Percentiles rank a stretch among this genome's conserved stretches.
Conservation (phyloP, 2,113 vertebrate genomes). For the Labeo catla region DNA sequence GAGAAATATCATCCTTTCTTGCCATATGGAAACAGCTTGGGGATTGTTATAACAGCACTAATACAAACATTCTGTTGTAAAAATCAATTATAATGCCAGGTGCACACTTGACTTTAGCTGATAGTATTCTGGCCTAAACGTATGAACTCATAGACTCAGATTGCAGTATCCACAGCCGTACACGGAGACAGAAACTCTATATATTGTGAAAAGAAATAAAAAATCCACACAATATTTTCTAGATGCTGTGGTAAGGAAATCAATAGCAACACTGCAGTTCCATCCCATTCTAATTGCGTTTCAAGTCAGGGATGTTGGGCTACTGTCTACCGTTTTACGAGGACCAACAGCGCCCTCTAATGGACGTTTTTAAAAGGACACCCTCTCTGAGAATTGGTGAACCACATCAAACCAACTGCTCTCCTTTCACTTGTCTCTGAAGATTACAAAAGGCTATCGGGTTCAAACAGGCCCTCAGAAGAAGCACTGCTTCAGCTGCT, state of each 20-base stretch:
- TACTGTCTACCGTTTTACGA: not conserved
- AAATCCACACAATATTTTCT: conserved; percentile 43
- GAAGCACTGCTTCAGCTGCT: conserved; percentile 15
- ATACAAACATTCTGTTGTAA: not conserved
- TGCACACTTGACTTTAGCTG: not conserved
- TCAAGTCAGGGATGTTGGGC: conserved; percentile 12
- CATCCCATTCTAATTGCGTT: conserved; percentile 14
- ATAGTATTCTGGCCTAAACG: not conserved
- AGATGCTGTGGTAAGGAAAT: conserved; percentile 42
- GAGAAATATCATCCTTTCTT: not conserved
- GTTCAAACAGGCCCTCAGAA: conserved; percentile 8
- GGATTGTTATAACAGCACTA: not conserved
- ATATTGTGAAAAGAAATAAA: conserved; percentile 22
- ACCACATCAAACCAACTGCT: not conserved
- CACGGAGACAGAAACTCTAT: conserved; percentile 22
- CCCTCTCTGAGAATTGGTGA: not conserved
- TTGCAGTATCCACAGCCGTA: not conserved
- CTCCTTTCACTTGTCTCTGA: not conserved
- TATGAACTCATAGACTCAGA: not conserved
- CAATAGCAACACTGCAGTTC: conserved; percentile 47
- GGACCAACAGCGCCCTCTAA: conserved; percentile 45
- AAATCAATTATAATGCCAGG: conserved; percentile 4
- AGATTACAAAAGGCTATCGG: conserved; percentile 4
- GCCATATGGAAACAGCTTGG: not conserved
- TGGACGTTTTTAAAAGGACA: not conserved